These are phyloP conservation scores for Xenentodon cancila DNA, from an alignment of 2,797 vertebrate genomes.

Conservation along the genomic window DNA sequence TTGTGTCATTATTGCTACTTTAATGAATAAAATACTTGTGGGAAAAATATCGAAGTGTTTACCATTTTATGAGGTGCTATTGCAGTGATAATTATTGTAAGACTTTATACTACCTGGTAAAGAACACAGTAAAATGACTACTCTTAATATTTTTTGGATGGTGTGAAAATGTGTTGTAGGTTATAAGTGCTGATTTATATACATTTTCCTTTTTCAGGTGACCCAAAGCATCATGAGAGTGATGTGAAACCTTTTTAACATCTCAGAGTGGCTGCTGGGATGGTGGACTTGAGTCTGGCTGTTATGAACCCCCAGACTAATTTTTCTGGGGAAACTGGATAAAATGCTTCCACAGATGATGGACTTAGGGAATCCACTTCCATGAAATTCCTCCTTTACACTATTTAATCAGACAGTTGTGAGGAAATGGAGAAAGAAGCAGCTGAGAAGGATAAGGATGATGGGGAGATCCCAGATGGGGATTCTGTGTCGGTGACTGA, in stretches of 20 bases:
- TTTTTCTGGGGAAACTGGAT: constrained; percentile 51
- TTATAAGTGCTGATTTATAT: constrained; percentile 5
- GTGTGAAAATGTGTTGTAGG: neutral
- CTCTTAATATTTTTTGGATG: neutral
- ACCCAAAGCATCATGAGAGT: constrained; percentile 42
- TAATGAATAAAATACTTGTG: too few relatives aligned
- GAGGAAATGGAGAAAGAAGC: constrained; percentile 68
- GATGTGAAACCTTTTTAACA: constrained; percentile 21
- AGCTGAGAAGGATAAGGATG: constrained; percentile 69
- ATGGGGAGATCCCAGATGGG: constrained; percentile 58
- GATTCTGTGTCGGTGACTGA: constrained; percentile 26
- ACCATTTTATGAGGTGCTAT: too few relatives aligned
- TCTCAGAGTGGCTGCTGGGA: constrained; percentile 42
- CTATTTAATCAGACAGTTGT: constrained; percentile 46
- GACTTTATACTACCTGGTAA: too few relatives aligned
- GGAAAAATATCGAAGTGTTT: too few relatives aligned
- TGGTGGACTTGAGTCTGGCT: constrained; percentile 42
- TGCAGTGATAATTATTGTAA: too few relatives aligned
- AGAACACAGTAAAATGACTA: too few relatives aligned
- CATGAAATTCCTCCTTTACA: constrained; percentile 44
- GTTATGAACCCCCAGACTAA: constrained; percentile 44
- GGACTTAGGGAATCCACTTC: constrained; percentile 53
- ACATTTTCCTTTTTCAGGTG: constrained; percentile 54
- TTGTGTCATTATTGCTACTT: too few relatives aligned
- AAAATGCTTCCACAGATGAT: constrained; percentile 52